Base-by-base conservation (phyloP, 2,797 vertebrate species). In the Micrastur ruficollis region DNA sequence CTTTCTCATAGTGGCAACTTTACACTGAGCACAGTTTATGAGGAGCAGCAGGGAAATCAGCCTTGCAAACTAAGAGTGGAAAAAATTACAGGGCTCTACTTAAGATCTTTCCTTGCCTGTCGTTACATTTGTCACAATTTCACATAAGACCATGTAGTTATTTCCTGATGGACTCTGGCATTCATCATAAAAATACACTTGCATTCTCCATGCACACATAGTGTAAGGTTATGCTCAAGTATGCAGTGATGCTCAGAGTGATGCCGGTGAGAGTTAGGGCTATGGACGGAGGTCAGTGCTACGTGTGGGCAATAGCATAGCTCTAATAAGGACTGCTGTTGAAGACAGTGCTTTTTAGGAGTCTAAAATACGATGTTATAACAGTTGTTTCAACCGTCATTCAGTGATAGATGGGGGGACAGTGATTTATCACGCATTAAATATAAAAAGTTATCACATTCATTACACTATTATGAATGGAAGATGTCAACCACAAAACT, bases 81-180 rank as follows among this genome's bases (percentile, higher is more conserved):
- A 88, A 87, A 85, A 80, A 75, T 34, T 32, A 49, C 22, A 56
- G 6, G 12, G 8, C 25, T 82, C 26, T 52, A 10, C 36, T 61
- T 73, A 62, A 46, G 36, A 49, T 29, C 20, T 82, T 87, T 76
- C 49, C 21, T 68, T 52, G 16, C 14, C 25, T 82, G 14, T 42
- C 15, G 46, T 53, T 80, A 61, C 6, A 25, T 21, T 47, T 79
- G 23, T 25, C 72, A 40, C 23, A 44, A 65, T 83, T 95, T 61
- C 34, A 22, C 11, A 0, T 31, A 49, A 89, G 40, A 46, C 14
- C 0, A 0, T 9, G 8, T 10, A 85, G 40, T 61, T 82, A 34
- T 62, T 76, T 89, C 49, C 61, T 49, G n/a, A 32, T 86, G 52
- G 31, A 40, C 36, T 65, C 62, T 74, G 70, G 8, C 47, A 71